These are phyloP conservation scores for Crotophaga sulcirostris DNA, from an alignment of 2,113 vertebrate genomes.

Conservation along the genomic window DNA sequence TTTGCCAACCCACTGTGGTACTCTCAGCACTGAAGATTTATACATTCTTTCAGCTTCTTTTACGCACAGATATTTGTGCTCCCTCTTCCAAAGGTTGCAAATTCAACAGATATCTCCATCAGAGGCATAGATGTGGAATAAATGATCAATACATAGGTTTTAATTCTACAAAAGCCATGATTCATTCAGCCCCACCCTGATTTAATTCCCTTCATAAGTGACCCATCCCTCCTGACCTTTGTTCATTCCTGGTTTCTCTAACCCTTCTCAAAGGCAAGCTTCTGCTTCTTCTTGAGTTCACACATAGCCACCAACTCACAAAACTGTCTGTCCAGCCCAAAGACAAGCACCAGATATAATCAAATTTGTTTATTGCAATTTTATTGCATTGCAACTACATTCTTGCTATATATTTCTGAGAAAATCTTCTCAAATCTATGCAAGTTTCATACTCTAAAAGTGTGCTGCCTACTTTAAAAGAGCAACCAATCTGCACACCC, in stretches of 20 bases:
- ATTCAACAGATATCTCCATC: background rate
- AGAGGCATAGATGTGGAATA: background rate
- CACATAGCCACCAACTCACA: background rate
- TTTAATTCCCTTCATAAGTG: background rate
- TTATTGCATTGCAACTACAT: background rate
- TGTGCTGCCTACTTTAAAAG: background rate
- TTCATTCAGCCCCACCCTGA: background rate
- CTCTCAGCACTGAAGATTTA: background rate
- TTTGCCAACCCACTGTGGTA: fast-evolving
- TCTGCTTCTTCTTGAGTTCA: background rate
- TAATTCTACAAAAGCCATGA: background rate
- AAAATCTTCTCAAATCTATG: background rate
- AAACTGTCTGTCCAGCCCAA: background rate
- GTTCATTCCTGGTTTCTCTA: background rate
- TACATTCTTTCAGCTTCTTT: background rate
- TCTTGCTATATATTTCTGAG: background rate
- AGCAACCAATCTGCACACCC: background rate
- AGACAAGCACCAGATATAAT: background rate
- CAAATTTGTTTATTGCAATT: background rate
- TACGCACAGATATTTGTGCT: background rate
- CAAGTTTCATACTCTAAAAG: background rate
- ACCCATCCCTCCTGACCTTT: background rate
- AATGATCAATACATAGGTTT: background rate
- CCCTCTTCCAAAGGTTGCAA: background rate
- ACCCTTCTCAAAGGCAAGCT: background rate